phyloP scores from a whole-genome alignment of 2,113 vertebrate genomes.

The Cyprinodon brontotheroides region DNA sequence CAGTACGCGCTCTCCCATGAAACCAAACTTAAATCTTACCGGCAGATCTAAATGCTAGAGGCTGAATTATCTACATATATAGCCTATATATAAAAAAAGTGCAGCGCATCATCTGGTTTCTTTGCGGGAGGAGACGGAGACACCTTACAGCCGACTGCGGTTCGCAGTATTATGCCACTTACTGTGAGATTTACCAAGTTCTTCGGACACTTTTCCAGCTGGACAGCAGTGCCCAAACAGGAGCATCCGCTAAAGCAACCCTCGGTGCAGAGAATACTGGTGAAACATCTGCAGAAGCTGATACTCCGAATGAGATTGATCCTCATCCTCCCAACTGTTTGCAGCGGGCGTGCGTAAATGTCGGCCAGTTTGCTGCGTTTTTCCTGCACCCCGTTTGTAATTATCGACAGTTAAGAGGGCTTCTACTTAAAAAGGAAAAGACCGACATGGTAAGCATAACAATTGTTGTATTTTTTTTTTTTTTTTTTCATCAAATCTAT shows the following conservation, averaged over 20 bases:
- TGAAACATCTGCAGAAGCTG: slow-evolving; percentile 15
- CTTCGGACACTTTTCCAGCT: neutral
- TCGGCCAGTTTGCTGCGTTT: slow-evolving; percentile 20
- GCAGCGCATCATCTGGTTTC: neutral
- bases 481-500: neutral
- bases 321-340: neutral
- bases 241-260: neutral
- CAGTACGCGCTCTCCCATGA: neutral
- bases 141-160: slow-evolving; percentile 9
- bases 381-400: neutral
- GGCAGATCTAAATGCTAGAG: neutral
- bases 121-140: neutral
- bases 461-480: neutral
- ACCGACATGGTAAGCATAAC: slow-evolving; percentile 39
- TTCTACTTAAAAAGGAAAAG: neutral
- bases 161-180: slow-evolving; percentile 2
- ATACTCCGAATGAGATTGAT: neutral
- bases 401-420: neutral
- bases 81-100: too few relatives aligned
- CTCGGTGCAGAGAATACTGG: neutral
- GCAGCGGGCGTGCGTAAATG: slow-evolving; percentile 48
- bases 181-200: slow-evolving; percentile 6
- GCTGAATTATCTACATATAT: neutral
- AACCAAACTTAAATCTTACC: neutral
- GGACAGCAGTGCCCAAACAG: neutral